phyloP scores from a whole-genome alignment of 2,797 vertebrate species.

The Paguma larvata region DNA sequence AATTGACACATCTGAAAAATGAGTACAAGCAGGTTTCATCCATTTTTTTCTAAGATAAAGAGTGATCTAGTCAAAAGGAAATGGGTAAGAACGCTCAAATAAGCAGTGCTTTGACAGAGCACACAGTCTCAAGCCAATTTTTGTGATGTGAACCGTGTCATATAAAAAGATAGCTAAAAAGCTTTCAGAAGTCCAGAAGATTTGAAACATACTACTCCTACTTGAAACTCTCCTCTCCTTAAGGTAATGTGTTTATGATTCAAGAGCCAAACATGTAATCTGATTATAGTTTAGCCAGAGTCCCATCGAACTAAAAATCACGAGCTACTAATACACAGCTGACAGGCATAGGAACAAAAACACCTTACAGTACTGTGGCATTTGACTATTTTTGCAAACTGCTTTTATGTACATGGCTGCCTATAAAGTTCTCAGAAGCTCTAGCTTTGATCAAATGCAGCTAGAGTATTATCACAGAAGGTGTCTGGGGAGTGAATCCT shows the following conservation, averaged over 20 bases:
- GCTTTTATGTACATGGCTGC: conserved; percentile 2
- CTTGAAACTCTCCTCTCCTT: not conserved
- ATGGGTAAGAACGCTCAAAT: not conserved
- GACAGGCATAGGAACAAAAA: not conserved
- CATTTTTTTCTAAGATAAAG: not conserved
- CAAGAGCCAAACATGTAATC: not conserved
- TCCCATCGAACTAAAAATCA: not conserved
- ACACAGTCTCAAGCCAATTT: not conserved
- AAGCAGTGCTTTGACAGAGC: not conserved
- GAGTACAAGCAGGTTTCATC: not conserved
- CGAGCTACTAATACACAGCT: not conserved
- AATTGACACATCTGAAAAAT: not conserved
- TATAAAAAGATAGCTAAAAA: not conserved
- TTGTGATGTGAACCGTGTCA: not conserved
- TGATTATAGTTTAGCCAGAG: not conserved
- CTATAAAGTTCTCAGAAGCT: not conserved
- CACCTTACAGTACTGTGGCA: not conserved
- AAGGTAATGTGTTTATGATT: not conserved
- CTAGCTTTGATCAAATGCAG: not conserved
- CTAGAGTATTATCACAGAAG: not conserved
- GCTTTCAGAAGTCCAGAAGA: not conserved
- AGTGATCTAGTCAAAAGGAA: not conserved
- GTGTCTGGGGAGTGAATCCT: not conserved
- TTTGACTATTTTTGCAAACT: not conserved
- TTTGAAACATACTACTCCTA: not conserved